Evolutionary conservation across 2,888 invertebrate species (phyloP).

Genomic region (Caenorhabditis sp.): DNA sequence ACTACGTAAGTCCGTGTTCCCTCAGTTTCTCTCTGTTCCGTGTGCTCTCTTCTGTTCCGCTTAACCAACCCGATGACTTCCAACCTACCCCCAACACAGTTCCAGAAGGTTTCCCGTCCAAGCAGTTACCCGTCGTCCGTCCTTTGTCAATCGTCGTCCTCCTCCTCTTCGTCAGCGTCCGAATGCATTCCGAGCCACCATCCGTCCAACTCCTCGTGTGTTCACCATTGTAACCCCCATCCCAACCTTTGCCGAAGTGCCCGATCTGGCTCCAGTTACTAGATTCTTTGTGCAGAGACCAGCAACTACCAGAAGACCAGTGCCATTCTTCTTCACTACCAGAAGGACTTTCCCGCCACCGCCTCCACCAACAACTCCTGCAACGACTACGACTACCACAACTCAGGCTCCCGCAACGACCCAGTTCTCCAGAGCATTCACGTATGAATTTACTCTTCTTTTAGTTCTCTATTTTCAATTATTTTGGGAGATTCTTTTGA

Average conservation of each 20-base stretch:
- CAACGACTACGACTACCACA: conserved; percentile 42
- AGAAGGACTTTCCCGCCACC: conserved; percentile 40
- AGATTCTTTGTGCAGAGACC: conserved; percentile 57
- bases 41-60: conserved; percentile 22
- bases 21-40: conserved; percentile 31
- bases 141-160: conserved; percentile 45
- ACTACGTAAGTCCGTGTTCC: conserved; percentile 50
- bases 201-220: conserved; percentile 56
- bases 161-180: conserved; percentile 39
- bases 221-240: conserved; percentile 54
- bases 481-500: conserved; percentile 7
- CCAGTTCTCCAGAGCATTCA: conserved; percentile 47
- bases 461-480: conserved; percentile 7
- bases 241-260: conserved; percentile 52
- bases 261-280: conserved; percentile 47
- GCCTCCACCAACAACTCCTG: conserved; percentile 27
- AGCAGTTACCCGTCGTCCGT: conserved; percentile 46
- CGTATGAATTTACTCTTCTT: conserved; percentile 44
- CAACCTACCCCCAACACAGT: conserved; percentile 34
- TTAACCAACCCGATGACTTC: conserved; percentile 22
- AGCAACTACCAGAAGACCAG: conserved; percentile 26
- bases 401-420: conserved; percentile 55
- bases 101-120: conserved; percentile 48
- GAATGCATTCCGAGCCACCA: conserved; percentile 49
- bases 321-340: conserved; percentile 49